phyloP scores from a whole-genome alignment of 2,888 invertebrate species.

The Dasysyrphus albostriatus region DNA sequence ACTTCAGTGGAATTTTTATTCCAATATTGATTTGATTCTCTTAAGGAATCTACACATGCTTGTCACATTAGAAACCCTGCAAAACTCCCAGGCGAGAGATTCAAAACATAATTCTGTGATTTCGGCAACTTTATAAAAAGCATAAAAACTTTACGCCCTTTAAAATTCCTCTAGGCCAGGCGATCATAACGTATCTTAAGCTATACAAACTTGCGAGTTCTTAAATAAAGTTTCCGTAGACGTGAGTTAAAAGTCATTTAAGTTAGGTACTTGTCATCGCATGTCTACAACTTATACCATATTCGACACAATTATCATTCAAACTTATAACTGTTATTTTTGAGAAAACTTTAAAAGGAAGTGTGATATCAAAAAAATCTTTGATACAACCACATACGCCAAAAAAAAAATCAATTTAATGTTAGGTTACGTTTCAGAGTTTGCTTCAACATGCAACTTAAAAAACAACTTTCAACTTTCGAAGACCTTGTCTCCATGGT shows the following conservation, averaged over 20 bases:
- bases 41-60: too few species aligned
- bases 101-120: too few species aligned
- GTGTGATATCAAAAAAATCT: not conserved
- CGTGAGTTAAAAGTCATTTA: not conserved
- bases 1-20: too few species aligned
- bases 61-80: too few species aligned
- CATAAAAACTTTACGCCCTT: too few species aligned
- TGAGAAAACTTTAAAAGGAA: not conserved
- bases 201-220: too few species aligned
- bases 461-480: not conserved
- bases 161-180: too few species aligned
- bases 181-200: too few species aligned
- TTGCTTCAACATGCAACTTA: slow-evolving; percentile 16
- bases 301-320: not conserved
- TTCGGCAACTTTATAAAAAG: too few species aligned
- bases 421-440: not conserved
- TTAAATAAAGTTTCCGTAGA: too few species aligned
- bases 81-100: too few species aligned
- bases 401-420: slow-evolving; percentile 26
- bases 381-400: not conserved
- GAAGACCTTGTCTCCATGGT: not conserved
- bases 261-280: not conserved
- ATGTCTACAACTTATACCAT: not conserved
- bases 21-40: too few species aligned
- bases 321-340: not conserved